phyloP scores from a whole-genome alignment of 2,113 vertebrate species.

The Phrynosoma platyrhinos region DNA sequence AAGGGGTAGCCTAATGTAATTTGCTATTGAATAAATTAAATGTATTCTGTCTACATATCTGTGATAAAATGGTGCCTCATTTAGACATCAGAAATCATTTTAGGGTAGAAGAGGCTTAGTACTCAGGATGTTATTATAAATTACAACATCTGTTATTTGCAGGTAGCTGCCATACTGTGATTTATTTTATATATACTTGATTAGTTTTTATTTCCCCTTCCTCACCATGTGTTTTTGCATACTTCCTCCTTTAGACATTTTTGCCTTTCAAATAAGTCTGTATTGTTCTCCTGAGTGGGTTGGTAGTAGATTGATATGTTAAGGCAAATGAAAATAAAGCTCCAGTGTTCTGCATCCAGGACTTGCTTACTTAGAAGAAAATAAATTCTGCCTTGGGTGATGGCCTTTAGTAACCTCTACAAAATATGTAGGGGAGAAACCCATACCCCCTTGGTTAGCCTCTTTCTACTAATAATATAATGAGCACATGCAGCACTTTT shows the following conservation, averaged over 20 bases:
- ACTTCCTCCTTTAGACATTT: background rate
- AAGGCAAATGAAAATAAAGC: background rate
- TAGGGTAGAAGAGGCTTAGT: background rate
- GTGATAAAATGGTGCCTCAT: constrained; percentile 29
- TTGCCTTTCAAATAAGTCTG: background rate
- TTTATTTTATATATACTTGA: background rate
- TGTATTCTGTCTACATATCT: background rate
- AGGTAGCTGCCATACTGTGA: constrained; percentile 20
- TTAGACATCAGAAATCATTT: constrained; percentile 11
- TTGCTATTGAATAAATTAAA: background rate
- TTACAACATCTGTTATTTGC: constrained; percentile 21
- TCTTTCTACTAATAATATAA: background rate
- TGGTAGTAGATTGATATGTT: background rate
- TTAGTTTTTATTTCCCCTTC: background rate
- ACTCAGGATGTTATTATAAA: background rate
- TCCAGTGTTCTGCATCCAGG: background rate
- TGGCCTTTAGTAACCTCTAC: background rate
- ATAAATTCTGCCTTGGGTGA: background rate
- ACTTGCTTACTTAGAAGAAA: background rate
- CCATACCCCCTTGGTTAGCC: background rate
- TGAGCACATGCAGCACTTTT: background rate
- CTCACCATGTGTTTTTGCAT: background rate
- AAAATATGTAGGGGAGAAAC: background rate
- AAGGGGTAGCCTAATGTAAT: background rate
- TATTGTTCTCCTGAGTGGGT: background rate